Conservation (phyloP, 2,888 invertebrate genomes). For the Macaria notata region DNA sequence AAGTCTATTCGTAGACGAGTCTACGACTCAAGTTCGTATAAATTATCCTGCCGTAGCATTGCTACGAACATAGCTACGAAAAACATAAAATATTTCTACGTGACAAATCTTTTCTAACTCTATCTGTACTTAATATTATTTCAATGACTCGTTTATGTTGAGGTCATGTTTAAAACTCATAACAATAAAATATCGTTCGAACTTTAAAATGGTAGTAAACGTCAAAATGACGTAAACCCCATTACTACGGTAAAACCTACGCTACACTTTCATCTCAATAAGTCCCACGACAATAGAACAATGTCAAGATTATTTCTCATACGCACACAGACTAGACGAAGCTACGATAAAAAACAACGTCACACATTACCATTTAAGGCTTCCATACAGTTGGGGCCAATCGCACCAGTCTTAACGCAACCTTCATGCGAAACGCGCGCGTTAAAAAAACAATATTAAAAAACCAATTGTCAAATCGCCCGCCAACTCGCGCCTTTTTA, state of each 20-base stretch:
- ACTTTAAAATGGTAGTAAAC: too few species aligned
- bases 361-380: constrained; percentile 53
- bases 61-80: too few species aligned
- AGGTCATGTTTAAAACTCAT: too few species aligned
- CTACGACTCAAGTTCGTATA: neutral
- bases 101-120: too few species aligned
- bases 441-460: constrained; percentile 33
- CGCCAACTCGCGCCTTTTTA: constrained; percentile 8
- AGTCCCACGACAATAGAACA: constrained; percentile 20
- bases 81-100: too few species aligned
- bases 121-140: too few species aligned
- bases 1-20: too few species aligned
- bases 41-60: too few species aligned
- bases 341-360: constrained; percentile 38
- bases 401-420: constrained; percentile 60
- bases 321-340: constrained; percentile 25
- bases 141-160: too few species aligned
- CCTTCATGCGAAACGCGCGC: constrained; percentile 50
- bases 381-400: constrained; percentile 39
- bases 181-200: too few species aligned
- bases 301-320: constrained; percentile 28
- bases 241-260: neutral
- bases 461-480: constrained; percentile 11
- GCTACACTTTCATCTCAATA: constrained; percentile 16
- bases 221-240: too few species aligned